Evolutionary conservation across 2,797 vertebrate species (phyloP).

Genomic region (Rousettus madagascariensis): DNA sequence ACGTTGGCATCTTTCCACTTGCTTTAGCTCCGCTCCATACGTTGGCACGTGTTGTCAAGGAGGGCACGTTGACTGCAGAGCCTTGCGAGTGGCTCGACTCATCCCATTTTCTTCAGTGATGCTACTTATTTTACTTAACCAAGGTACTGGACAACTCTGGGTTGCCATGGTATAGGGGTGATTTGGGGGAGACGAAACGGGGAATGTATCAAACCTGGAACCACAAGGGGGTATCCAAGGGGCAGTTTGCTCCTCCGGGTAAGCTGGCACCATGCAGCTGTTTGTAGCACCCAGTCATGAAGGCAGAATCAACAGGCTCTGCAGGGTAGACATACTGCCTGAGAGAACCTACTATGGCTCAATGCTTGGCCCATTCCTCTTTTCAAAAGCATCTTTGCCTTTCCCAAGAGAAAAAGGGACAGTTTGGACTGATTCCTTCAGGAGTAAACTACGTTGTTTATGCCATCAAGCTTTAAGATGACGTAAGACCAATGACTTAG

Average conservation of each 20-base stretch:
- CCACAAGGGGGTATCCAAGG: background rate
- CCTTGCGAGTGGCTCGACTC: background rate
- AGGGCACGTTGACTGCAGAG: background rate
- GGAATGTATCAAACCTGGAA: background rate
- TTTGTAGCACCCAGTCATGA: rapidly evolving
- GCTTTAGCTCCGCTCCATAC: background rate
- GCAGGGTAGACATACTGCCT: background rate
- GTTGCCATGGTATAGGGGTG: background rate
- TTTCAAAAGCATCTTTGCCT: background rate
- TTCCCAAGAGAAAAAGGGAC: background rate
- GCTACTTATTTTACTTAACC: background rate
- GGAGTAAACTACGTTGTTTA: background rate
- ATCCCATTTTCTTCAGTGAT: background rate
- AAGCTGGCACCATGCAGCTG: background rate
- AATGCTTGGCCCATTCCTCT: background rate
- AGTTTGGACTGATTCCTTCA: background rate
- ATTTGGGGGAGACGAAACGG: background rate
- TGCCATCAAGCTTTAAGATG: background rate
- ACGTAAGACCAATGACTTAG: background rate
- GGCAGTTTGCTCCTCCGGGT: background rate
- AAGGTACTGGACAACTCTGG: background rate
- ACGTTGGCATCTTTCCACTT: background rate
- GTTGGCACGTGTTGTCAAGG: rapidly evolving
- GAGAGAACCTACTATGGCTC: background rate
- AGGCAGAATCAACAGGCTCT: background rate